Percentiles rank a stretch among this genome's conserved stretches.
These are phyloP conservation scores for Formicarius rufipectus DNA, from an alignment of 2,113 vertebrate genomes.

Conservation along the genomic window DNA sequence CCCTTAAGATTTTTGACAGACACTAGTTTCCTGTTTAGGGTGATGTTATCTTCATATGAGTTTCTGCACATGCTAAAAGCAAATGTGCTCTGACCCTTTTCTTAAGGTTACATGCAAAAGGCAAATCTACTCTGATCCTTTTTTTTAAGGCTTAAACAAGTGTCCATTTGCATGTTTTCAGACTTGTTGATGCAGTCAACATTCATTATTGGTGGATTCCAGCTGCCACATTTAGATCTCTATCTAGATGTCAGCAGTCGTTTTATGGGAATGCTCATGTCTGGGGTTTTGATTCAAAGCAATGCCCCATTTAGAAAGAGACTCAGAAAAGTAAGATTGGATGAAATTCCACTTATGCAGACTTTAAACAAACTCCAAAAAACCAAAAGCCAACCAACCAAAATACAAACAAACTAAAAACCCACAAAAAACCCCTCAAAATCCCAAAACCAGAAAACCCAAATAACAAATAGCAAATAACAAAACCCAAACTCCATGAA, in stretches of 20 bases:
- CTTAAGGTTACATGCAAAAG: neutral
- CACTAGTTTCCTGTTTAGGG: slow-evolving; percentile 25
- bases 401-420: neutral
- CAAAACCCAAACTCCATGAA: neutral
- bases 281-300: slow-evolving; percentile 6
- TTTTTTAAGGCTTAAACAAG: neutral
- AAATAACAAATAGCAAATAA: neutral
- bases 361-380: neutral
- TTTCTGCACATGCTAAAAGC: slow-evolving; percentile 40
- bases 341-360: neutral
- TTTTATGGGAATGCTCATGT: slow-evolving; percentile 9
- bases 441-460: neutral
- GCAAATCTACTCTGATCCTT: neutral
- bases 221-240: slow-evolving; percentile 24
- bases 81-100: neutral
- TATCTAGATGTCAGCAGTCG: neutral
- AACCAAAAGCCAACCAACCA: neutral
- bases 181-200: neutral
- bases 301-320: neutral
- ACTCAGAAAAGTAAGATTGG: neutral
- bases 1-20: slow-evolving; percentile 47
- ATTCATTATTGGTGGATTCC: slow-evolving; percentile 2
- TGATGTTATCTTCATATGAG: slow-evolving; percentile 23
- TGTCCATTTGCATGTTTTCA: slow-evolving; percentile 21
- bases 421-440: neutral